Evolutionary conservation across 2,113 vertebrate genomes (phyloP), one percentile per base, ranked within the genome.

Genomic region (Pollimyrus isidori): DNA sequence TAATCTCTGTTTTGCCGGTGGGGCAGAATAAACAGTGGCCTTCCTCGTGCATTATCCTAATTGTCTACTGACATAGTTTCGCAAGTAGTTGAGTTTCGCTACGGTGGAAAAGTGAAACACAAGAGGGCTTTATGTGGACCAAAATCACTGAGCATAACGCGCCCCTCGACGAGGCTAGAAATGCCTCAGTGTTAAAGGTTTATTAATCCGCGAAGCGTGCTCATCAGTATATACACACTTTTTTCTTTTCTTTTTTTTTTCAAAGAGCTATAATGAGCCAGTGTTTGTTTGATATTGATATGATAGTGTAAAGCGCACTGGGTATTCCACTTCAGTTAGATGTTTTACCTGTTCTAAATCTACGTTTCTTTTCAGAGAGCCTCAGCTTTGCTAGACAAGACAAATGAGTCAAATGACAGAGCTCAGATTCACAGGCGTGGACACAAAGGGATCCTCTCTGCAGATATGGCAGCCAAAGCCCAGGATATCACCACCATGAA

Each of bases 401-500:
- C 90, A 17, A 39, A 82, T 49, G 82, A 48, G 0, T 83, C 90
- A 17, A 39, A 82, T 49, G 82, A 90, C 1, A 87, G 49, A 90
- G 30, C 7, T 1, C 35, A 90, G 3, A 90, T 89, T 86, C 91
- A 90, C 69, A 94, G 62, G 90, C 19, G 69, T 30, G 95, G 94
- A 39, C 93, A 94, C 90, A 87, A 6, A 53, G 94, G 92, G 35
- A 92, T 95, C 30, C 84, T 96, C 50, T 92, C 91, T 0, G 26
- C 90, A 85, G 92, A 95, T 58, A 50, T 19, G 9, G 39, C 89
- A 0, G 90, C 93, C 4, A 92, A 92, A 89, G 90, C 95, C 89
- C 92, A 95, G 84, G 87, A 73, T 1, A 7, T 90, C 21, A 95
- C 91, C 56, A 94, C 94, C 0, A n/a, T 87, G 17, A 93, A 45